Evolutionary conservation across 2,113 vertebrate genomes (phyloP), one percentile per base, ranked within the genome.

Genomic region (Muscicapa adusta): DNA sequence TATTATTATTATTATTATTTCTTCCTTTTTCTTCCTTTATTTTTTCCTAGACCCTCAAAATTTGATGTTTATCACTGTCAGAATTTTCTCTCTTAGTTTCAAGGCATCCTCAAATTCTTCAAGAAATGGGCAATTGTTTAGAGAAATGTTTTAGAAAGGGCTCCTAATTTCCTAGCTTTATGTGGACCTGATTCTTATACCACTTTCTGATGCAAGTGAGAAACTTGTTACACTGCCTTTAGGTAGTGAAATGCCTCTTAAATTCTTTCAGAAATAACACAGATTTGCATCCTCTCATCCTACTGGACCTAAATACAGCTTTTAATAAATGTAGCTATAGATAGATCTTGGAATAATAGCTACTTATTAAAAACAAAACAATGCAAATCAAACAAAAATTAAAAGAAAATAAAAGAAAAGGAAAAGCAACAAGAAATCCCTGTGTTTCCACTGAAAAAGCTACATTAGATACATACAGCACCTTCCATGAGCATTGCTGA

Each of bases 351-450:
- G 60, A 58, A 67, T 68, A 58, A 58, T 42, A 17, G 13, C 31
- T 58, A 72, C 18, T 31, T 54, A 65, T 25, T 61, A 15, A 47
- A 75, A 50, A 28, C 10, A 60, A 70, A 61, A 13, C 5, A 25
- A 61, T 61, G 6, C 4, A 65, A 67, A 57, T 31, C 2, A 2
- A 10, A 31, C 3, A 22, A 36, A 24, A 5, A 3, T 3, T 43
- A 1, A 20, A 23, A 42, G 8, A 17, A 1, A 12, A 23, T 9
- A 25, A 6, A 4, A 5, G 9, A 10, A 12, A 26, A 10, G 8
- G 10, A 61, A 72, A 38, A 23, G 2, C 6, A 23, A 2, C 5
- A 77, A 58, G 28, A 60, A 73, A 63, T 3, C 19, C 10, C 45
- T 40, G 14, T 12, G 14, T 76, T 66, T 8, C 5, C 36, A 43